Evolutionary conservation across 2,113 vertebrate species (phyloP).

Genomic region (Dromiciops gliroides): DNA sequence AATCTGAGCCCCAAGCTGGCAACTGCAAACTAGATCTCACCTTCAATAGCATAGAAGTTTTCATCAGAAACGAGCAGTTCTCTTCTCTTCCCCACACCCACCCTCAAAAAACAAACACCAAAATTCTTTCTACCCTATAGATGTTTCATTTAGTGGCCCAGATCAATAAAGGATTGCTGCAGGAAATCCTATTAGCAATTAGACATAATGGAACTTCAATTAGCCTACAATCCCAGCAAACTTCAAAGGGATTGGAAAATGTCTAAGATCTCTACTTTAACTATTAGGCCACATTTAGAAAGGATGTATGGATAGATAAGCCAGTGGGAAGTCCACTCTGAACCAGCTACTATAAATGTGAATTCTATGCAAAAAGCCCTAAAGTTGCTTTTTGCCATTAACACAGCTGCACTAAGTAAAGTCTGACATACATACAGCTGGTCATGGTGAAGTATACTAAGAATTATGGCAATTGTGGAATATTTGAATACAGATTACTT

Average conservation of each 20-base stretch:
- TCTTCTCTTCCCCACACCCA: constrained; percentile 30
- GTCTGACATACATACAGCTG: constrained; percentile 43
- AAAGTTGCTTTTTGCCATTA: constrained; percentile 21
- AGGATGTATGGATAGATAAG: neutral
- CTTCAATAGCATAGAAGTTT: constrained; percentile 74
- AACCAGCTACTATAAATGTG: neutral
- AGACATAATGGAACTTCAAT: constrained; percentile 14
- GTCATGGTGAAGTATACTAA: constrained; percentile 25
- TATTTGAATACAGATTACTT: constrained; percentile 24
- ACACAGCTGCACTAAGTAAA: constrained; percentile 38
- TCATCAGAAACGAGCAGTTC: constrained; percentile 69
- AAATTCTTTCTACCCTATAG: constrained; percentile 35
- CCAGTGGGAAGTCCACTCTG: constrained; percentile 23
- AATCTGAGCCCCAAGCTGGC: constrained; percentile 82
- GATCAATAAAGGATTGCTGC: neutral
- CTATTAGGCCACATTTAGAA: neutral
- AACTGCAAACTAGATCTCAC: constrained; percentile 73
- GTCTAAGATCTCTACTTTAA: neutral
- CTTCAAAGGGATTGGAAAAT: neutral
- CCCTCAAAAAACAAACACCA: constrained; percentile 23
- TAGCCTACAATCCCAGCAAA: neutral
- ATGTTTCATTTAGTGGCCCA: neutral
- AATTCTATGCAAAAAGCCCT: constrained; percentile 44
- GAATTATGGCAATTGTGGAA: neutral
- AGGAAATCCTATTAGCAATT: neutral